phyloP scores from a whole-genome alignment of 2,888 invertebrate species.

The Linnaemya tessellans region DNA sequence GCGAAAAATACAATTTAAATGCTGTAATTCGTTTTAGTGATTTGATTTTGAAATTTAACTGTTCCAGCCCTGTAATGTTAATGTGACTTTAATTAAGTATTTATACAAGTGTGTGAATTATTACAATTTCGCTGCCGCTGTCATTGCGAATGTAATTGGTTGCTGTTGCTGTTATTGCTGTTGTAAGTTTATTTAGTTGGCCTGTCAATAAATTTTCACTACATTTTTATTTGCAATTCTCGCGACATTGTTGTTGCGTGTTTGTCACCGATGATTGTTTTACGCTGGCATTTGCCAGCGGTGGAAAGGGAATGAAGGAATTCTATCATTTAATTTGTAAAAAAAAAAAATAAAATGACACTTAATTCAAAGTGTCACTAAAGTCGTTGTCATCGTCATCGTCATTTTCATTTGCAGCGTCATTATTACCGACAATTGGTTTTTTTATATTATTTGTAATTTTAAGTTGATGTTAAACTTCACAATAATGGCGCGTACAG shows the following conservation, averaged over 20 bases:
- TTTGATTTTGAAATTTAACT: neutral
- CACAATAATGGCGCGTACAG: neutral
- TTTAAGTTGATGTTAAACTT: slow-evolving; percentile 17
- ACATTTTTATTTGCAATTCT: slow-evolving; percentile 18
- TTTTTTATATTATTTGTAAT: slow-evolving; percentile 17
- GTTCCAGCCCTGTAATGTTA: neutral
- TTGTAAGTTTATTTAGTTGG: slow-evolving; percentile 59
- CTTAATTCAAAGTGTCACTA: slow-evolving; percentile 80
- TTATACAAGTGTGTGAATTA: slow-evolving; percentile 35
- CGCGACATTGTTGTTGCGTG: slow-evolving; percentile 18
- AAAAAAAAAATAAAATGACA: slow-evolving; percentile 78
- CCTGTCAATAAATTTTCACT: slow-evolving; percentile 60
- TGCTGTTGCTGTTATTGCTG: slow-evolving; percentile 12
- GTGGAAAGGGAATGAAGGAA: slow-evolving; percentile 7
- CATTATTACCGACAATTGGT: slow-evolving; percentile 51
- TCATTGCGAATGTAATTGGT: neutral
- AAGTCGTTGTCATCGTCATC: slow-evolving; percentile 68
- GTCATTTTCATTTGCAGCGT: slow-evolving; percentile 39
- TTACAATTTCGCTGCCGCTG: neutral
- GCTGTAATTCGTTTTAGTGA: no score
- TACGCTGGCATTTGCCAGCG: slow-evolving; percentile 1
- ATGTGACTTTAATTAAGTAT: slow-evolving; percentile 48
- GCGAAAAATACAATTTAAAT: no score
- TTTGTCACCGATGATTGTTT: slow-evolving; percentile 2
- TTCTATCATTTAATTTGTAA: slow-evolving; percentile 41